phyloP scores from a whole-genome alignment of 2,113 vertebrate genomes.

The Hydrochoerus hydrochaeris region DNA sequence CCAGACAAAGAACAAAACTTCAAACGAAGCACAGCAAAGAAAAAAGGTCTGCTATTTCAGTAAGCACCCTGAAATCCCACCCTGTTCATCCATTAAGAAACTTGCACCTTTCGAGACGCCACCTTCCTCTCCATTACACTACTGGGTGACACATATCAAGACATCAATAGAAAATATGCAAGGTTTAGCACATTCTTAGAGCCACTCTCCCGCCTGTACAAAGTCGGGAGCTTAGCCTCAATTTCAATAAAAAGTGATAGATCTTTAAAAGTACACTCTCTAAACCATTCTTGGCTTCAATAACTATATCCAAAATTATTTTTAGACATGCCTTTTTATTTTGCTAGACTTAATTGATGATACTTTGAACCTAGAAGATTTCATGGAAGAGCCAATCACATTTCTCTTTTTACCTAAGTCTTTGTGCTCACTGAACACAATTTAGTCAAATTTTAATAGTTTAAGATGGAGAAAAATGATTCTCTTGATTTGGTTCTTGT shows the following conservation, averaged over 20 bases:
- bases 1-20: neutral
- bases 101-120: neutral
- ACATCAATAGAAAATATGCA: too few species aligned
- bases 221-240: neutral
- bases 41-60: neutral
- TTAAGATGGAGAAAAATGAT: neutral
- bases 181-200: neutral
- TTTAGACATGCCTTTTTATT: neutral
- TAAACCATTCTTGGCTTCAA: neutral
- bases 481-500: constrained; percentile 24
- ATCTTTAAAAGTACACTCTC: neutral
- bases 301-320: neutral
- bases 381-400: neutral
- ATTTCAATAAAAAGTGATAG: neutral
- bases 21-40: neutral
- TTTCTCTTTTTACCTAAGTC: neutral
- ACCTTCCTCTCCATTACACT: neutral
- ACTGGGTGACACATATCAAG: neutral
- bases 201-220: neutral
- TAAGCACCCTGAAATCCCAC: too few species aligned
- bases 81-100: neutral
- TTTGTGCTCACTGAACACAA: neutral
- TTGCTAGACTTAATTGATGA: neutral
- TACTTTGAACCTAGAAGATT: constrained; percentile 1
- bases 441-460: neutral